Conservation (phyloP, 2,797 vertebrate genomes). For the Anableps anableps region DNA sequence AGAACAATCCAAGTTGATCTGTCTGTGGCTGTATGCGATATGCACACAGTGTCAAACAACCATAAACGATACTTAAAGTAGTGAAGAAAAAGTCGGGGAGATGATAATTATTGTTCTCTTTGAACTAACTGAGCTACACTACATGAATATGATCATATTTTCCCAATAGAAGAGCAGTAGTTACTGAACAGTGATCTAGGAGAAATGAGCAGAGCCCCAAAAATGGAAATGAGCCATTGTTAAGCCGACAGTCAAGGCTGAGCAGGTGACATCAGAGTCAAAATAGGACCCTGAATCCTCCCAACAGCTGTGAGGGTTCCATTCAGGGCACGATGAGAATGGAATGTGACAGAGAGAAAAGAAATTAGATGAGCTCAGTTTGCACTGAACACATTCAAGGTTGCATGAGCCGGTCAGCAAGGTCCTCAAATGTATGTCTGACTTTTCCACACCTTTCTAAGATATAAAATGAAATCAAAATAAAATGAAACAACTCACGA, state of each 20-base stretch:
- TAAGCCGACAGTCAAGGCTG: slow-evolving; percentile 60
- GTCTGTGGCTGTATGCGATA: not conserved
- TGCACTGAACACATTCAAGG: slow-evolving; percentile 41
- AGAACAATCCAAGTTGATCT: not conserved
- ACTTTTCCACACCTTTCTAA: not conserved
- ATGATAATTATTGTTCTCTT: not conserved
- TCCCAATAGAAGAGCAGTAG: not conserved
- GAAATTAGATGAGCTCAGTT: slow-evolving; percentile 46
- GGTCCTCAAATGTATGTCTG: not conserved
- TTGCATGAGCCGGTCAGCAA: slow-evolving; percentile 23
- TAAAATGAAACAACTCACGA: not conserved
- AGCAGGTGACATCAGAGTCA: slow-evolving; percentile 69
- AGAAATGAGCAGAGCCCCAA: slow-evolving; percentile 41
- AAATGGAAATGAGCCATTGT: slow-evolving; percentile 68
- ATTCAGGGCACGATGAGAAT: slow-evolving; percentile 57
- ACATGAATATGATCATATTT: slow-evolving; percentile 1
- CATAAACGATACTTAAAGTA: not conserved
- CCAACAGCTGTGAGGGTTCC: slow-evolving; percentile 70
- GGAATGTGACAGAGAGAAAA: slow-evolving; percentile 56
- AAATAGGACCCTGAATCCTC: slow-evolving; percentile 65
- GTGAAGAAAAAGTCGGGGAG: not conserved
- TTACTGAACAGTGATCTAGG: slow-evolving; percentile 19
- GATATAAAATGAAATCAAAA: not conserved
- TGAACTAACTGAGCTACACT: not conserved
- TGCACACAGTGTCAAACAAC: not conserved